A percentile compares a stretch with the other conserved stretches of the same genome.
These are phyloP conservation scores for Phoxinus phoxinus DNA, from an alignment of 2,113 vertebrate species.

Conservation along the genomic window DNA sequence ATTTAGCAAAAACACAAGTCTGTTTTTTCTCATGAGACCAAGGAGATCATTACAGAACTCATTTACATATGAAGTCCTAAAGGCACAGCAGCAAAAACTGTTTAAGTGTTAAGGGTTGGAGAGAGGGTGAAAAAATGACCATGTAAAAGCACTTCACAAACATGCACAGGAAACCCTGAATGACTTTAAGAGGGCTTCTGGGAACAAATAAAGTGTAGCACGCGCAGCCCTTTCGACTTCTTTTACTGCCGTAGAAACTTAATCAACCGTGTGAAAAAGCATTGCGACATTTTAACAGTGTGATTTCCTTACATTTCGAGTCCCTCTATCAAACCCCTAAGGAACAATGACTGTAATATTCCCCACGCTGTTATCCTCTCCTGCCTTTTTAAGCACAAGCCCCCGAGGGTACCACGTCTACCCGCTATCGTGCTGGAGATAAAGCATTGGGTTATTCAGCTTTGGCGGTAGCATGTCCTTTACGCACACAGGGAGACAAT, in stretches of 20 bases:
- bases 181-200: neutral
- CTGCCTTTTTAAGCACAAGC: neutral
- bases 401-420: constrained; percentile 18
- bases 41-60: neutral
- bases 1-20: neutral
- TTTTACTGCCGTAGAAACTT: neutral
- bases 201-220: neutral
- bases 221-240: neutral
- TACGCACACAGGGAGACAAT: neutral
- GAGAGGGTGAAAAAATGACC: neutral
- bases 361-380: constrained; percentile 2
- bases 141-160: neutral
- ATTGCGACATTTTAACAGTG: constrained; percentile 1
- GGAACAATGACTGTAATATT: neutral
- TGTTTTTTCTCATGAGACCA: neutral
- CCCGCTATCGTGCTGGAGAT: constrained; percentile 1
- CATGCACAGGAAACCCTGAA: neutral
- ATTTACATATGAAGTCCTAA: neutral
- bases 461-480: neutral
- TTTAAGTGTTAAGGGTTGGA: neutral
- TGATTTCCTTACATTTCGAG: neutral
- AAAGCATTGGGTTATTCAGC: constrained; percentile 7
- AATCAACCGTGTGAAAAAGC: constrained; percentile 8
- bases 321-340: neutral
- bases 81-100: neutral